Conservation (phyloP, 1,140 invertebrate species). For the Daktulosphaira vitifoliae region DNA sequence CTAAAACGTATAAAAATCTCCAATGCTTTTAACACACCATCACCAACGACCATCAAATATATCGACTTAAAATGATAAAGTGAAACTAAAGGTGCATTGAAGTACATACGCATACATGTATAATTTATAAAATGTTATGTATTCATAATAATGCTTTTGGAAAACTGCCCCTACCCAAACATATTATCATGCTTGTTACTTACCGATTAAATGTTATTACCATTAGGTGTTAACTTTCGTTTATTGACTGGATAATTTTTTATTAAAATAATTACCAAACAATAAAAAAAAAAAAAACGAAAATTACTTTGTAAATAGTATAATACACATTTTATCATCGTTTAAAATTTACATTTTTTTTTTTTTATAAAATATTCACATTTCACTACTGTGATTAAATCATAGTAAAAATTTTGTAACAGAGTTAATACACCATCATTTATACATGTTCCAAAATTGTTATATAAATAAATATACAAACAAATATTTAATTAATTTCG, state of each 20-base stretch:
- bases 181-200: background rate
- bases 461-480: slow-evolving; percentile 10
- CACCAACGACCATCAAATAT: background rate
- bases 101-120: slow-evolving; percentile 13
- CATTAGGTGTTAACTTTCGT: background rate
- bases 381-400: too few relatives aligned
- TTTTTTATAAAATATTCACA: too few relatives aligned
- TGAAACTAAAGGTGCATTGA: slow-evolving; percentile 29
- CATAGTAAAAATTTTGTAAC: too few relatives aligned
- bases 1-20: background rate
- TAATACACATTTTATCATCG: slow-evolving; percentile 14
- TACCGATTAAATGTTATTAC: slow-evolving; percentile 5
- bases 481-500: too few relatives aligned
- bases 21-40: background rate
- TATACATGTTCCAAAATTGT: too few relatives aligned
- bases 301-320: slow-evolving; percentile 27
- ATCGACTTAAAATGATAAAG: background rate
- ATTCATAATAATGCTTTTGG: slow-evolving; percentile 22
- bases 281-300: slow-evolving; percentile 2
- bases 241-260: background rate
- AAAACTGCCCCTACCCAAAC: slow-evolving; percentile 7
- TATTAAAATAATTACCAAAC: background rate
- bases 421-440: background rate
- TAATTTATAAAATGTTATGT: background rate
- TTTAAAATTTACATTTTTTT: slow-evolving; percentile 17